These are phyloP conservation scores for Andricus grossulariae DNA, from an alignment of 1,140 invertebrate species.

Conservation along the genomic window DNA sequence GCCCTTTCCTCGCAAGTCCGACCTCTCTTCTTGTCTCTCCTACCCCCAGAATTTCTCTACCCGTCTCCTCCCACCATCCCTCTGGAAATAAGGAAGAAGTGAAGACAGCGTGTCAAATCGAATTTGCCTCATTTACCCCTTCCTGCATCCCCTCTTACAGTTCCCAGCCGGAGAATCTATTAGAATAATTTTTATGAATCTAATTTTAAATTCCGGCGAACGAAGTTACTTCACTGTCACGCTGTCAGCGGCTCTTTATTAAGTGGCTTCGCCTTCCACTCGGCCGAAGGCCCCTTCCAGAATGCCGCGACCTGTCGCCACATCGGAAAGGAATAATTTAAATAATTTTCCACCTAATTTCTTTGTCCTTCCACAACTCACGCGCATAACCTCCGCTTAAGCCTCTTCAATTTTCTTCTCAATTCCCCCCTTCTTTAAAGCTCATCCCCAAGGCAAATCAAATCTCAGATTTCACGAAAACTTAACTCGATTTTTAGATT, in stretches of 20 bases:
- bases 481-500: neutral
- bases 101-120: slow-evolving; percentile 70
- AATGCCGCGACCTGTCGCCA: slow-evolving; percentile 46
- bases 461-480: neutral
- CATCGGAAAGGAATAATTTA: slow-evolving; percentile 62
- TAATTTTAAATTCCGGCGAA: slow-evolving; percentile 74
- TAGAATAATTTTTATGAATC: slow-evolving; percentile 77
- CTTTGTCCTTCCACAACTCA: slow-evolving; percentile 10
- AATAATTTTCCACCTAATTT: slow-evolving; percentile 58
- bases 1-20: slow-evolving; percentile 42
- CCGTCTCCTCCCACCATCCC: slow-evolving; percentile 45
- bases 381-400: neutral
- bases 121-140: slow-evolving; percentile 72
- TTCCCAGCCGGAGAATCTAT: slow-evolving; percentile 70
- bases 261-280: slow-evolving; percentile 48
- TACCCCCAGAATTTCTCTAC: slow-evolving; percentile 42
- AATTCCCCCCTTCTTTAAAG: neutral
- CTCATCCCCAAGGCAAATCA: neutral
- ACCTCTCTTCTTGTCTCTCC: slow-evolving; percentile 32
- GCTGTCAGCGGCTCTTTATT: slow-evolving; percentile 68
- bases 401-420: neutral
- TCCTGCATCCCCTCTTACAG: slow-evolving; percentile 39
- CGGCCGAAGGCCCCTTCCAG: slow-evolving; percentile 15
- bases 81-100: slow-evolving; percentile 52
- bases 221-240: slow-evolving; percentile 70